A percentile compares a stretch with the other conserved stretches of the same genome.
Conservation (phyloP, 2,888 invertebrate species). For the Agriopis marginaria region DNA sequence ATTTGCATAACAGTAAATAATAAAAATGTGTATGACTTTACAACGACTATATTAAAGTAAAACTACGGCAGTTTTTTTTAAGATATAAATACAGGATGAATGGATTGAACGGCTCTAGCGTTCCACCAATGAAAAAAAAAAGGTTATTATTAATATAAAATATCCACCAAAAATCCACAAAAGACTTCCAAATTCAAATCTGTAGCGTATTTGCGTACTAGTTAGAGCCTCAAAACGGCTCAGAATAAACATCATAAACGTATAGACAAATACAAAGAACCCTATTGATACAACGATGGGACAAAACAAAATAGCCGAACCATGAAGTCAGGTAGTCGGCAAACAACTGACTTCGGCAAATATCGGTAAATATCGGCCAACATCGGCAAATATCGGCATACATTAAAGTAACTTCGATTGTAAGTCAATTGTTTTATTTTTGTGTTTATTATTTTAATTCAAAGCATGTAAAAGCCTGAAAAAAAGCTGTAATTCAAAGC, state of each 20-base stretch:
- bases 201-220: slow-evolving; percentile 34
- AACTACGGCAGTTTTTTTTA: too few relatives aligned
- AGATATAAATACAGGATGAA: too few relatives aligned
- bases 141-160: neutral
- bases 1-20: too few relatives aligned
- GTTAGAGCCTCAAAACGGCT: slow-evolving; percentile 41
- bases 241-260: slow-evolving; percentile 36
- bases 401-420: neutral
- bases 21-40: too few relatives aligned
- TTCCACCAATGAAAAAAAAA: too few relatives aligned
- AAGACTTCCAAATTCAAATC: slow-evolving; percentile 33
- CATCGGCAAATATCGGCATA: neutral
- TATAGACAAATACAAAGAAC: slow-evolving; percentile 34
- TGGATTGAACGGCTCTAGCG: neutral
- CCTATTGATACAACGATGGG: slow-evolving; percentile 43
- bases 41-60: too few relatives aligned
- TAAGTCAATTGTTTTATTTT: too few relatives aligned
- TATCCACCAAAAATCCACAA: slow-evolving; percentile 19
- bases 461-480: too few relatives aligned
- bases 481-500: too few relatives aligned
- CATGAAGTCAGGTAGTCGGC: slow-evolving; percentile 42
- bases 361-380: slow-evolving; percentile 17
- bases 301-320: slow-evolving; percentile 32
- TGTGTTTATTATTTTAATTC: too few relatives aligned
- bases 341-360: slow-evolving; percentile 58